Evolutionary conservation across 2,113 vertebrate species (phyloP).

Genomic region (Heliornis fulica): DNA sequence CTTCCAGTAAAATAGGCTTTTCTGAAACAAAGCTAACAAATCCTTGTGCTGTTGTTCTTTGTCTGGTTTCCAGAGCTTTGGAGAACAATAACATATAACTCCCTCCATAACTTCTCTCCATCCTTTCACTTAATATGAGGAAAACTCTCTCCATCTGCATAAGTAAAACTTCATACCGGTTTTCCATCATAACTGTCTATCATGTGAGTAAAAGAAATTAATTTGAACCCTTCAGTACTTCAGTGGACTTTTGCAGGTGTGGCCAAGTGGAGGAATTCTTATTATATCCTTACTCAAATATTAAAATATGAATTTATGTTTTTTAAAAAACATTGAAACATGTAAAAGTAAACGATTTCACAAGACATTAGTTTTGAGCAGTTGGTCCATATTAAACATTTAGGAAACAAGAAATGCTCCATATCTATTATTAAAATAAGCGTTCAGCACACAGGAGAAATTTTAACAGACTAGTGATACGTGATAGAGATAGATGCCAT

Average conservation of each 20-base stretch:
- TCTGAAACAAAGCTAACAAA: neutral
- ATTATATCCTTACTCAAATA: neutral
- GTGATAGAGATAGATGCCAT: neutral
- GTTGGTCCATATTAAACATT: neutral
- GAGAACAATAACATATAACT: neutral
- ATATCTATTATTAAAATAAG: neutral
- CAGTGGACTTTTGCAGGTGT: neutral
- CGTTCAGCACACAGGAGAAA: neutral
- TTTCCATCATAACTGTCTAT: neutral
- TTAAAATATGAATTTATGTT: neutral
- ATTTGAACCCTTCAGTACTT: neutral
- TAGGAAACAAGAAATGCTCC: neutral
- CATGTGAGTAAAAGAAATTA: neutral
- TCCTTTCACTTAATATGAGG: neutral
- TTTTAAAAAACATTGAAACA: neutral
- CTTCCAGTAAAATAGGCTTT: neutral
- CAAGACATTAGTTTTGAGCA: neutral
- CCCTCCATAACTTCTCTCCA: neutral
- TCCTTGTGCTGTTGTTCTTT: neutral
- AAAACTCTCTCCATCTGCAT: rapidly evolving
- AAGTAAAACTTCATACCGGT: neutral
- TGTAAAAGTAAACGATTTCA: neutral
- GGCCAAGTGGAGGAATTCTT: neutral
- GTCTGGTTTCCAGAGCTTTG: neutral
- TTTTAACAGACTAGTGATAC: neutral